A percentile compares a stretch with the other conserved stretches of the same genome.
Evolutionary conservation across 2,888 invertebrate genomes (phyloP).

Genomic region (Phasia obesa): DNA sequence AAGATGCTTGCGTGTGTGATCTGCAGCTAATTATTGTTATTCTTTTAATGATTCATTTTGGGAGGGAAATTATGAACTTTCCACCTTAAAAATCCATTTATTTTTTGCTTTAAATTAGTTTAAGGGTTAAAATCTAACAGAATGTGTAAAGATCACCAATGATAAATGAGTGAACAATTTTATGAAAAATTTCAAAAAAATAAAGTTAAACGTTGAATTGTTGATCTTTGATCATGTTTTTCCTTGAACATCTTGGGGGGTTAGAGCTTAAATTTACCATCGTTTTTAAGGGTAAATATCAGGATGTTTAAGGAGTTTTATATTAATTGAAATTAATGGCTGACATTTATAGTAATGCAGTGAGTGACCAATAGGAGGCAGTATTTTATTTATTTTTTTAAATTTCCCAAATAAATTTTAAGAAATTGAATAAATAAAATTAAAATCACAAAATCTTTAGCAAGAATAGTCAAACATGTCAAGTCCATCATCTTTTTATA

Average conservation of each 20-base stretch:
- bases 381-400: not conserved
- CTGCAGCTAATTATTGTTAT: constrained; percentile 43
- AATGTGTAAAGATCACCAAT: constrained; percentile 20
- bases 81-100: constrained; percentile 55
- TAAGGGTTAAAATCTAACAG: constrained; percentile 38
- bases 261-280: constrained; percentile 34
- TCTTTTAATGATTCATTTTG: constrained; percentile 48
- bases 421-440: not conserved
- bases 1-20: constrained; percentile 47
- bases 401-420: not conserved
- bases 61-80: constrained; percentile 60
- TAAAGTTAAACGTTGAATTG: constrained; percentile 50
- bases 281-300: constrained; percentile 51
- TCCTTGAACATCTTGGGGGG: constrained; percentile 1
- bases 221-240: constrained; percentile 55
- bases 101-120: constrained; percentile 2
- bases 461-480: not conserved
- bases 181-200: constrained; percentile 44
- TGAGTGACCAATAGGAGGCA: not conserved
- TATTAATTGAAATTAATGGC: constrained; percentile 55
- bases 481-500: not conserved
- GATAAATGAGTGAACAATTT: constrained; percentile 50
- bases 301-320: constrained; percentile 45
- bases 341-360: not conserved
- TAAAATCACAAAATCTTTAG: not conserved